Percentiles rank a stretch among this genome's conserved stretches.
Evolutionary conservation across 2,888 invertebrate genomes (phyloP).

Genomic region (Autographa gamma): DNA sequence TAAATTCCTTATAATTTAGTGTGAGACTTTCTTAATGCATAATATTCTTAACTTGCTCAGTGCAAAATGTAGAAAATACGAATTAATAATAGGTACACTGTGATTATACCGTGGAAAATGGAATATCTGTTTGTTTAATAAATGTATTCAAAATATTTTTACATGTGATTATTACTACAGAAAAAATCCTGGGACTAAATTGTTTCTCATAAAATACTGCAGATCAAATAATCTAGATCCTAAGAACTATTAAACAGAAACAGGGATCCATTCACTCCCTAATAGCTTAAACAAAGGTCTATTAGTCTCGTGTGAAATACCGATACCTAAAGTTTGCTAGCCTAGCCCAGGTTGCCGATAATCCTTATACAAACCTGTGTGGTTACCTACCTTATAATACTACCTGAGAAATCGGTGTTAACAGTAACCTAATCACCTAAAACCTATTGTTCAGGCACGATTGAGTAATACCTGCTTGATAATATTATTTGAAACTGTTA

Average conservation of each 20-base stretch:
- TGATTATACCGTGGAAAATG: no score
- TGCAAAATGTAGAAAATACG: no score
- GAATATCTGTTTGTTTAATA: no score
- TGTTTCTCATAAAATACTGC: no score
- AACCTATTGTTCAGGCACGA: slow-evolving; percentile 27
- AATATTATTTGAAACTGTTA: slow-evolving; percentile 1
- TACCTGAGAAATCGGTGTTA: slow-evolving; percentile 27
- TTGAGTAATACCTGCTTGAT: slow-evolving; percentile 30
- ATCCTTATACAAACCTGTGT: slow-evolving; percentile 19
- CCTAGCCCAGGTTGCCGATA: slow-evolving; percentile 15
- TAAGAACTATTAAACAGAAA: neutral
- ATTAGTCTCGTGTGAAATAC: slow-evolving; percentile 20
- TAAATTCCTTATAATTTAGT: slow-evolving; percentile 67
- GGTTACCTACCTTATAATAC: slow-evolving; percentile 13
- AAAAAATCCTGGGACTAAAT: no score
- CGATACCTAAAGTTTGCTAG: neutral
- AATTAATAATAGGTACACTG: no score
- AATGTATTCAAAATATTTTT: no score
- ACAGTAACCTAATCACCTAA: slow-evolving; percentile 35
- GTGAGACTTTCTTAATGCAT: slow-evolving; percentile 53
- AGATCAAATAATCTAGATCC: slow-evolving; percentile 11
- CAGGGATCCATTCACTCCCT: neutral
- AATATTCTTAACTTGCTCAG: slow-evolving; percentile 25
- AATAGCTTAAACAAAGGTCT: slow-evolving; percentile 6
- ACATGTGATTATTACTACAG: no score